Evolutionary conservation across 30 jellyfish, hydroid and myxozoan genomes (phyloP).

Genomic region (Aurelia sp.): DNA sequence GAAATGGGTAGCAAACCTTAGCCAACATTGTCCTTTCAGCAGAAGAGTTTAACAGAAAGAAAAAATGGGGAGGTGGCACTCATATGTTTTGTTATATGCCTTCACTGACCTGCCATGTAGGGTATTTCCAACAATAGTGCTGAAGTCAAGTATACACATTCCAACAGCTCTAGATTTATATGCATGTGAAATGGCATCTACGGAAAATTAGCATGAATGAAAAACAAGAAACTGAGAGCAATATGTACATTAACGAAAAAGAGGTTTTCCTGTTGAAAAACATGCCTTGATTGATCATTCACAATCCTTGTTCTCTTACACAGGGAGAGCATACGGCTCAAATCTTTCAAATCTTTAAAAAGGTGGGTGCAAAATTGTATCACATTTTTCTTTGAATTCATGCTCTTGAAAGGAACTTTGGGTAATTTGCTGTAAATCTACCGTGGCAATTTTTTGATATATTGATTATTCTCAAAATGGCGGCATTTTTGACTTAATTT

Average conservation of each 20-base stretch:
- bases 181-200: slow-evolving; percentile 99
- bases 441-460: too few species aligned
- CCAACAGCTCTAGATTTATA: slow-evolving; percentile 95
- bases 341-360: too few species aligned
- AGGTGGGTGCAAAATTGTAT: too few species aligned
- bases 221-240: background rate
- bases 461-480: too few species aligned
- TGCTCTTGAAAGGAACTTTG: too few species aligned
- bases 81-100: background rate
- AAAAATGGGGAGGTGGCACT: background rate
- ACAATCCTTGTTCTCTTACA: too few species aligned
- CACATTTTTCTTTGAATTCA: too few species aligned
- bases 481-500: too few species aligned
- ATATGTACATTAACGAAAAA: background rate
- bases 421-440: too few species aligned
- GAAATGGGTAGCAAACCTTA: too few species aligned
- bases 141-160: slow-evolving; percentile 94
- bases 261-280: background rate
- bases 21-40: background rate
- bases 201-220: background rate
- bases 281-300: too few species aligned
- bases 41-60: background rate
- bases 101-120: slow-evolving; percentile 91
- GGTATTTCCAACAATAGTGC: slow-evolving; percentile 97
- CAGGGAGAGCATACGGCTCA: too few species aligned